Conservation (phyloP, 2,113 vertebrate species). For the Benitochromis conjunctus region DNA sequence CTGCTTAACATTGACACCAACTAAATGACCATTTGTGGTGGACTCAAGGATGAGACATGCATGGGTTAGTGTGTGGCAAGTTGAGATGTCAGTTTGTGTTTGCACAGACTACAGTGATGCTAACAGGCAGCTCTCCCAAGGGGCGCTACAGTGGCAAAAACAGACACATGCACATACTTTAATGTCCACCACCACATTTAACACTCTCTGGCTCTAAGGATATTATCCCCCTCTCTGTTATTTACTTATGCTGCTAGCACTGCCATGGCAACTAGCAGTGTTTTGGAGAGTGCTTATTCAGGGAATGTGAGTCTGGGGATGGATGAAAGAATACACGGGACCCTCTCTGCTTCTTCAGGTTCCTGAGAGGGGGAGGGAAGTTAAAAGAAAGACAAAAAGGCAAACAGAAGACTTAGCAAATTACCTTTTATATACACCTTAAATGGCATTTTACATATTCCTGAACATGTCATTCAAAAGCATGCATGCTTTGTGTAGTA, state of each 20-base stretch:
- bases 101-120: conserved; percentile 34
- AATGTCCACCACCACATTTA: background rate
- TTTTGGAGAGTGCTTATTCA: conserved; percentile 65
- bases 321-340: conserved; percentile 43
- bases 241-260: conserved; percentile 45
- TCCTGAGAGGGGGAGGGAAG: background rate
- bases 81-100: conserved; percentile 23
- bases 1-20: conserved; percentile 1
- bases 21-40: background rate
- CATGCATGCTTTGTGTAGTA: background rate
- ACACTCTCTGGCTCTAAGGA: background rate
- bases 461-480: background rate
- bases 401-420: background rate
- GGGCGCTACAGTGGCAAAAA: conserved; percentile 10
- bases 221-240: conserved; percentile 35
- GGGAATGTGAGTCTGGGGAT: conserved; percentile 54
- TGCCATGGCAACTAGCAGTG: conserved; percentile 59
- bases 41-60: background rate
- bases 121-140: conserved; percentile 30
- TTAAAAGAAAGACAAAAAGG: background rate
- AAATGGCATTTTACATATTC: background rate
- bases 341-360: conserved; percentile 14
- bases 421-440: background rate
- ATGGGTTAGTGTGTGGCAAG: background rate
- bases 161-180: background rate